These are phyloP conservation scores for Acanthornis magna DNA, from an alignment of 2,797 vertebrate genomes.

Conservation along the genomic window DNA sequence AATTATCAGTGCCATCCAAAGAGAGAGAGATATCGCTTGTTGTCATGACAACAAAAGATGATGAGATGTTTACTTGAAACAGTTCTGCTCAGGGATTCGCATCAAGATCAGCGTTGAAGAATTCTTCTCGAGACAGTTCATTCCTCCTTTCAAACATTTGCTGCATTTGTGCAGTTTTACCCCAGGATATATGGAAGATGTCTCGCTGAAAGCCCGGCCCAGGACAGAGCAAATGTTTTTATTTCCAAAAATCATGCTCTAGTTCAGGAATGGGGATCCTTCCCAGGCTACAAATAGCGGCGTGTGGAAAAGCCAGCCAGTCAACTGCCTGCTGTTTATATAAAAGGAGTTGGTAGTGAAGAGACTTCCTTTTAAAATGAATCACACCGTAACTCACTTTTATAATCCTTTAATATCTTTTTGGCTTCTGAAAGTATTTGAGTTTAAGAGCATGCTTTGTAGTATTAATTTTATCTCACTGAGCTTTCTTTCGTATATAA, in stretches of 20 bases:
- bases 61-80: slow-evolving; percentile 66
- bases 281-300: slow-evolving; percentile 19
- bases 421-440: slow-evolving; percentile 21
- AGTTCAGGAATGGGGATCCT: slow-evolving; percentile 39
- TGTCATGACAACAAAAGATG: slow-evolving; percentile 83
- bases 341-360: slow-evolving; percentile 49
- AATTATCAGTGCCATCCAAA: slow-evolving; percentile 15
- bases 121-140: not conserved
- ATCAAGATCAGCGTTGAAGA: slow-evolving; percentile 5
- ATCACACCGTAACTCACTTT: slow-evolving; percentile 54
- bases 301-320: not conserved
- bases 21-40: slow-evolving; percentile 61
- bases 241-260: slow-evolving; percentile 25
- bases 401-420: slow-evolving; percentile 36
- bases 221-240: not conserved
- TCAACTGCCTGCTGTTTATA: slow-evolving; percentile 67
- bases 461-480: slow-evolving; percentile 27
- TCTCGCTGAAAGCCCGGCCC: slow-evolving; percentile 31
- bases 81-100: slow-evolving; percentile 29
- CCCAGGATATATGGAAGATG: not conserved
- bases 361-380: slow-evolving; percentile 50
- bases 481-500: slow-evolving; percentile 9
- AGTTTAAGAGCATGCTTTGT: slow-evolving; percentile 52
- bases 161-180: not conserved
- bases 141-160: not conserved